Base-by-base conservation (phyloP, 30 jellyfish, hydroid and myxozoan species). In the Chrysaora quinquecirrha region DNA sequence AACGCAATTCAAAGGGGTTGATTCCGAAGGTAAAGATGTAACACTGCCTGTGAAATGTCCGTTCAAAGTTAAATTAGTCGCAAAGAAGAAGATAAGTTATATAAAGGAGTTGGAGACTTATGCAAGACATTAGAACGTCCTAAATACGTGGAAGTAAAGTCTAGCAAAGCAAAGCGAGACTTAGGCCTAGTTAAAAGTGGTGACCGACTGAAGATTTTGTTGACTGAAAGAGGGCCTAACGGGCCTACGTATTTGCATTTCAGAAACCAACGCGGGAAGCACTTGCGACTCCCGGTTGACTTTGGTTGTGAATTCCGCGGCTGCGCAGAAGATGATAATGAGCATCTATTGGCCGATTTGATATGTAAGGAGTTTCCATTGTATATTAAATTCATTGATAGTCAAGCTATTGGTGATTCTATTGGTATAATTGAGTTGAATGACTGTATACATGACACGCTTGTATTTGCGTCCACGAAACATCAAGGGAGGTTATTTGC, bases 181-280 rank as follows among this genome's bases (percentile, higher is more conserved):
- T 46, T 21, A 4, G 79, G 48, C 21, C 48, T 46, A 23, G 63
- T 85, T 3, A 69, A 64, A 19, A 86, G 34, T 24, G 98, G 96
- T n/a, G 98, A 92, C 61, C 71, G 96, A 31, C 61, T 92, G 83
- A 92, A 92, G 54, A 95, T 86, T 1, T 86, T 92, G 62, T 38
- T 92, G 31, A 81, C 87, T 6, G 98, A 92, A 46, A 75, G 90
- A 54, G 83, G 82, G 29, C 89, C 87, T 21, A 32, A 70, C 25
- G 96, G 90, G 65, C 98, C 98, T n/a, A 78, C 96, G 19, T 81
- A 19, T 65, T 76, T 92, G 30, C 98, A 92, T 50, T 83, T 86
- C 67, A 52, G 98, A 56, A 81, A 77, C 78, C 86, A 95, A 54
- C 34, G 79, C 10, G 98, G 98, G 25, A 92, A 92, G 75, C 98